phyloP scores from a whole-genome alignment of 2,113 vertebrate genomes.

The Numida meleagris region DNA sequence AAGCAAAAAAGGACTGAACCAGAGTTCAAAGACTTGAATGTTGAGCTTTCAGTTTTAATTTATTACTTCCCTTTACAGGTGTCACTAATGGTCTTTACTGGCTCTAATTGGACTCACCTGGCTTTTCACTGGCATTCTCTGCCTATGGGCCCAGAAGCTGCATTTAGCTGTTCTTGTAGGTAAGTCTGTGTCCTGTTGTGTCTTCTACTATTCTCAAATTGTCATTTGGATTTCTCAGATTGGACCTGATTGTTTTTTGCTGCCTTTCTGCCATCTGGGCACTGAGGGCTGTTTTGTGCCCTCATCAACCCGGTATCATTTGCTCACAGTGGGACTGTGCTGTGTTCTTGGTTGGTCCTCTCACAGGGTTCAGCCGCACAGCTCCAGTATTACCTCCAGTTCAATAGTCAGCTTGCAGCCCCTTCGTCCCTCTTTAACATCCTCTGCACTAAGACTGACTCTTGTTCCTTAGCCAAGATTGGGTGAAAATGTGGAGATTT shows the following conservation, averaged over 20 bases:
- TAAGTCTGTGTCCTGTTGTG: not conserved
- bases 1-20: not conserved
- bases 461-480: not conserved
- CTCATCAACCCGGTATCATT: not conserved
- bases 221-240: not conserved
- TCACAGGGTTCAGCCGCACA: too few species aligned
- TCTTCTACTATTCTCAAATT: accelerated
- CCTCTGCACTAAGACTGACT: not conserved
- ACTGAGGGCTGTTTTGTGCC: accelerated
- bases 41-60: not conserved
- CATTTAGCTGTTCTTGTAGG: not conserved
- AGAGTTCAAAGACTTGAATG: not conserved
- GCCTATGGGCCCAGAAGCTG: accelerated
- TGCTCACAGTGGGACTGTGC: not conserved
- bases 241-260: not conserved
- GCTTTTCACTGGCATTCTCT: not conserved
- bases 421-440: not conserved
- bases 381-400: not conserved
- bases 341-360: not conserved
- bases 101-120: not conserved
- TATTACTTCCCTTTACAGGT: accelerated
- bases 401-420: not conserved
- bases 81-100: not conserved
- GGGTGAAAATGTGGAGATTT: not conserved
- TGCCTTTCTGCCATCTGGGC: not conserved